Evolutionary conservation across 2,797 vertebrate species (phyloP), one percentile per base, ranked within the genome.

Genomic region (Poeciliopsis paucimaculata): DNA sequence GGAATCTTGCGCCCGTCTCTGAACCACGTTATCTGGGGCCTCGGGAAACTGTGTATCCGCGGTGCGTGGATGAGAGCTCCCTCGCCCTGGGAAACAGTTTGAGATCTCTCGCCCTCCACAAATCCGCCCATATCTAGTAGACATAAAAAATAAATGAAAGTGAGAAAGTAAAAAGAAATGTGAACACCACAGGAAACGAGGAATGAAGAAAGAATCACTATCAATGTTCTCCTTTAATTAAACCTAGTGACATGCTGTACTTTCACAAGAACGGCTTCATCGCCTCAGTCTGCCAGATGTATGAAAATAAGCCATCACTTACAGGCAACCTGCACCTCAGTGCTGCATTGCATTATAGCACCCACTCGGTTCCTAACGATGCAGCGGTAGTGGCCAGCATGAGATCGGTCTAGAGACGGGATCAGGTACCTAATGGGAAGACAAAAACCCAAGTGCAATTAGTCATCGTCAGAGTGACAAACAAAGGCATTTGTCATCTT

Each of bases 21-120:
- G 93, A 99, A 99, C 98, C 98, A 99, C 23, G 98, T 99, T 95
- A 99, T 98, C 95, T 99, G 98, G 0, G 98, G 98, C 86, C 91
- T 95, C 31, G 98, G 98, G 93, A 99, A 99, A 94, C 98, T 99
- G 96, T 97, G 95, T 82, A 99, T 99, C 87, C 88, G 96, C 0
- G 98, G 98, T 0, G 98, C 96, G 0, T 41, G 93, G 95, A 99
- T 94, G 85, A 98, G 95, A 0, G 97, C 97, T 0, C 97, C 98
- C 68, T 98, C 96, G 16, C 98, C 98, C 2, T 99, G 98, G 34
- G 97, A 97, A 73, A 99, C 96, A 0, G 94, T 96, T 90, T 98
- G 97, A 84, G 94, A 95, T 36, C 95, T 89, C 90, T 98, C 97
- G 0, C 90, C 89, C 72, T 97, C 97, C 93, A 97, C 98, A 28